Evolutionary conservation across 1,140 invertebrate species (phyloP).

Genomic region (Cyclargus thomasi): DNA sequence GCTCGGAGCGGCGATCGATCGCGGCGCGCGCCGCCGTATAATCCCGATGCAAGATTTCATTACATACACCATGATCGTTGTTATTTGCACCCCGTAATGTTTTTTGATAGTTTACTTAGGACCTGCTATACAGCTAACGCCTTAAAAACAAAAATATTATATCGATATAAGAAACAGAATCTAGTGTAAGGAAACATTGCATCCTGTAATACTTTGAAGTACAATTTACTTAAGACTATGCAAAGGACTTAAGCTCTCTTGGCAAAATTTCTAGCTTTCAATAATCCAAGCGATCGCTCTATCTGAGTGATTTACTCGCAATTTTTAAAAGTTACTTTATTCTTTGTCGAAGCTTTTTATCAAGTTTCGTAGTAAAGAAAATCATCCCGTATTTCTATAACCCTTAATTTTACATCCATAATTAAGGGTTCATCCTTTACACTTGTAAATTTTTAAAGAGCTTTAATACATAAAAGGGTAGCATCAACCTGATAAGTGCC

Average conservation of each 20-base stretch:
- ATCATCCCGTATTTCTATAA: neutral
- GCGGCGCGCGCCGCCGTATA: constrained; percentile 62
- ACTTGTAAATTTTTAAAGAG: neutral
- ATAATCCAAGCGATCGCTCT: no score
- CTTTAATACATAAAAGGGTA: neutral
- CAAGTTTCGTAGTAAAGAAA: neutral
- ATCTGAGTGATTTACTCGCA: no score
- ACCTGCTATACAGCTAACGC: constrained; percentile 25
- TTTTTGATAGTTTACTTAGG: constrained; percentile 70
- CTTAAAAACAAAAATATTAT: neutral
- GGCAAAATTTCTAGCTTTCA: no score
- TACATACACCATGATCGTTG: constrained; percentile 69
- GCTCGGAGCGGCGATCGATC: constrained; percentile 62
- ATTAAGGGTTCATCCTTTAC: neutral
- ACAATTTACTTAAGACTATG: no score
- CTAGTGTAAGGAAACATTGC: no score
- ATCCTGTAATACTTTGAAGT: no score
- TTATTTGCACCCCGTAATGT: constrained; percentile 73
- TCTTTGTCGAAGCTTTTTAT: no score
- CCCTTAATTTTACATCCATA: neutral
- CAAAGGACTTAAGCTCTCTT: no score
- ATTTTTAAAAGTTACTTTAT: no score
- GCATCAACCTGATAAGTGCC: neutral
- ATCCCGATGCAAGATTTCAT: constrained; percentile 70
- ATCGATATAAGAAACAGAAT: no score